These are phyloP conservation scores for Pituophis catenifer DNA, from an alignment of 2,113 vertebrate species.

Conservation along the genomic window DNA sequence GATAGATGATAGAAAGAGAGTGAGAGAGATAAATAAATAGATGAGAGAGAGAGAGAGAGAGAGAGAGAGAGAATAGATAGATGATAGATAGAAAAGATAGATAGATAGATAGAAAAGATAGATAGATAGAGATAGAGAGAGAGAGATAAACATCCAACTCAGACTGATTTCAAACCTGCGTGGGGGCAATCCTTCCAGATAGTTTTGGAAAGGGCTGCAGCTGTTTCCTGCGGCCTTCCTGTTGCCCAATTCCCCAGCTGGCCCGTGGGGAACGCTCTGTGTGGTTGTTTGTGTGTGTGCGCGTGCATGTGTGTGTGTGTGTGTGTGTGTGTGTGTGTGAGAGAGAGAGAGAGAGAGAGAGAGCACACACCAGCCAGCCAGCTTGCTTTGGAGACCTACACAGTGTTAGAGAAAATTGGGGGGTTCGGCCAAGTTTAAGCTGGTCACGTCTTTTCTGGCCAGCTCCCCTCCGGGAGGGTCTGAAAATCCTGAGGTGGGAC, in stretches of 20 bases:
- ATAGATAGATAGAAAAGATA: too few species aligned
- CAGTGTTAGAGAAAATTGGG: neutral
- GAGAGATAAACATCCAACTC: too few species aligned
- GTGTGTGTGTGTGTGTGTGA: too few species aligned
- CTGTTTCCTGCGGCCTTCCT: neutral
- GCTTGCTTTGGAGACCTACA: neutral
- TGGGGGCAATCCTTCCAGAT: neutral
- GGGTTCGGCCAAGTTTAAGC: neutral
- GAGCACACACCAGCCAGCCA: neutral
- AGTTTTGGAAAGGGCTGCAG: neutral
- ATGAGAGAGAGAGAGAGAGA: too few species aligned
- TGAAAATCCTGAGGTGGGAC: fast-evolving
- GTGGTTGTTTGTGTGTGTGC: neutral
- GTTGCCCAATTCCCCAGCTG: neutral
- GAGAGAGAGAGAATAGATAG: too few species aligned
- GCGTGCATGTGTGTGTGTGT: neutral
- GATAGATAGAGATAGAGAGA: too few species aligned
- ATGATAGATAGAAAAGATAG: too few species aligned
- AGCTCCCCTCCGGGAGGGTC: fast-evolving
- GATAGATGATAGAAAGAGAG: too few species aligned
- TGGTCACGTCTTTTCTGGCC: fast-evolving
- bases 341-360: too few species aligned
- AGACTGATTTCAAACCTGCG: neutral
- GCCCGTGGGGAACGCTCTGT: neutral
- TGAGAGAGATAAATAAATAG: too few species aligned